phyloP scores from a whole-genome alignment of 64 coral and sea anemone genomes.

The Trachythela sp. region DNA sequence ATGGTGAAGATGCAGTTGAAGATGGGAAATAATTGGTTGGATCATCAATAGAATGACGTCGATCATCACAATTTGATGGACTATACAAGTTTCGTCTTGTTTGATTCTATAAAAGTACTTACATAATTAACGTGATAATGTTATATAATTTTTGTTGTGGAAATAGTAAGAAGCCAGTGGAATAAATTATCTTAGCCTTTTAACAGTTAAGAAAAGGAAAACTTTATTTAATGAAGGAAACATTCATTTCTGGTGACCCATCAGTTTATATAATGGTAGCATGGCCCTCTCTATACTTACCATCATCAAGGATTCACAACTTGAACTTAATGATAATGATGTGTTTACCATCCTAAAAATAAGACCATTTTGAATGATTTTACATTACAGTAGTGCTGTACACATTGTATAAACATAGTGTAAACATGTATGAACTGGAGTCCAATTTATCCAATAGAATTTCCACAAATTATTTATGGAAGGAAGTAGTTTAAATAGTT shows the following conservation, averaged over 20 bases:
- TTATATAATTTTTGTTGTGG: neutral
- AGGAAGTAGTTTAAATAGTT: too few species aligned
- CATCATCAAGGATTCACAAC: constrained; percentile 15
- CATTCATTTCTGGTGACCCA: neutral
- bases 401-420: too few species aligned
- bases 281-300: too few species aligned
- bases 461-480: too few species aligned
- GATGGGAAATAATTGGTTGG: constrained; percentile 20
- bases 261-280: too few species aligned
- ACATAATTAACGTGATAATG: neutral
- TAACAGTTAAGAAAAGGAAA: too few species aligned
- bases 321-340: constrained; percentile 9
- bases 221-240: neutral
- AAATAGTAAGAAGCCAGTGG: neutral
- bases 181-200: too few species aligned
- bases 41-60: constrained; percentile 27
- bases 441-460: too few species aligned
- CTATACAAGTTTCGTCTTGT: neutral
- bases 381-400: neutral
- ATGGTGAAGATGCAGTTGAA: constrained; percentile 11
- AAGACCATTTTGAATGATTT: neutral
- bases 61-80: neutral
- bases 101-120: neutral
- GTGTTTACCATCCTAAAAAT: constrained; percentile 19
- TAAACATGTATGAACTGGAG: too few species aligned